These are phyloP conservation scores for Mastigias papua DNA, from an alignment of 30 jellyfish, hydroid and myxozoan species.

Conservation along the genomic window DNA sequence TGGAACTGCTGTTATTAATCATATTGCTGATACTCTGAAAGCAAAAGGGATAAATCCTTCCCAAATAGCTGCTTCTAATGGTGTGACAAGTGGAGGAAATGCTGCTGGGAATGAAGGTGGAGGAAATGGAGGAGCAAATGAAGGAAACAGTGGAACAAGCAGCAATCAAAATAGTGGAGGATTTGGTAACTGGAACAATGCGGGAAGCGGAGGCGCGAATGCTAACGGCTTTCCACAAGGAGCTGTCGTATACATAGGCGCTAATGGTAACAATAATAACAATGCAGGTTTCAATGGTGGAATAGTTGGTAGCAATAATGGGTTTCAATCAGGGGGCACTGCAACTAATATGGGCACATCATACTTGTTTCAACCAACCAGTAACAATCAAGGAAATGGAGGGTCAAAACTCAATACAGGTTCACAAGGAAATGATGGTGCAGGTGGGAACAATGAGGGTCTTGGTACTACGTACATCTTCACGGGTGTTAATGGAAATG, in stretches of 20 bases:
- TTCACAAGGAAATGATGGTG: constrained; percentile 39
- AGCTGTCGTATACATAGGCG: constrained; percentile 1
- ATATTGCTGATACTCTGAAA: constrained; percentile 58
- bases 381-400: constrained; percentile 11
- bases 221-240: constrained; percentile 29
- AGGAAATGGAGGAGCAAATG: constrained; percentile 33
- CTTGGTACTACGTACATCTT: constrained; percentile 60
- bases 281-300: neutral
- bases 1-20: constrained; percentile 81
- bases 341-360: constrained; percentile 14
- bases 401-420: constrained; percentile 4
- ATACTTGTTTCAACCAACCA: constrained; percentile 30
- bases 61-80: constrained; percentile 15
- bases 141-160: constrained; percentile 16
- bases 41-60: constrained; percentile 66
- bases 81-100: constrained; percentile 11
- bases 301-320: neutral
- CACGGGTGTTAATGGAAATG: constrained; percentile 30
- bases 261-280: neutral
- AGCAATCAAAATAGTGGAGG: constrained; percentile 29
- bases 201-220: constrained; percentile 41
- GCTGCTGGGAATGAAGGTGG: constrained; percentile 42
- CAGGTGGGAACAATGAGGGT: constrained; percentile 12
- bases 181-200: constrained; percentile 15
- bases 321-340: no score